These are phyloP conservation scores for Tenthredo livida DNA, from an alignment of 2,888 invertebrate genomes.

Conservation along the genomic window DNA sequence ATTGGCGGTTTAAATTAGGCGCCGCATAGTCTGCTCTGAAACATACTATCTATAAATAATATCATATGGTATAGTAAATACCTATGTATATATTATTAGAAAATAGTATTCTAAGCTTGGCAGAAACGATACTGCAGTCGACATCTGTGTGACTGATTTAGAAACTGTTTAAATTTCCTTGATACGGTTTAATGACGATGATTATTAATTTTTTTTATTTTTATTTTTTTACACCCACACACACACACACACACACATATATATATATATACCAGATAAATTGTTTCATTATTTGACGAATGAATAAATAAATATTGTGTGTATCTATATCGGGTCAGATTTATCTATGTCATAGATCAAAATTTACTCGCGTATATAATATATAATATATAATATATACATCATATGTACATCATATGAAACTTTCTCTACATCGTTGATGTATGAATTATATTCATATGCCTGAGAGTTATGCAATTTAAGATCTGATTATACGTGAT, in stretches of 20 bases:
- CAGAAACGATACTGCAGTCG: conserved; percentile 1
- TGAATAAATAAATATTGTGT: background rate
- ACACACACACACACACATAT: too few species aligned
- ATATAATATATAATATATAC: background rate
- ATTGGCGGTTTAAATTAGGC: background rate
- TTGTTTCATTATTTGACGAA: background rate
- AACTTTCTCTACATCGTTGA: background rate
- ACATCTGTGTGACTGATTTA: conserved; percentile 19
- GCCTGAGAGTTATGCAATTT: conserved; percentile 20
- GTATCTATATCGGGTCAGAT: background rate
- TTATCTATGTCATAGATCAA: background rate
- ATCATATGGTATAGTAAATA: background rate
- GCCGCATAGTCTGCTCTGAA: background rate
- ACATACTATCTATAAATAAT: background rate
- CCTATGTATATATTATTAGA: background rate
- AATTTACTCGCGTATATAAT: background rate
- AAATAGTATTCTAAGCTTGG: background rate
- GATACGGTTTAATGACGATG: background rate
- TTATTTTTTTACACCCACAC: too few species aligned
- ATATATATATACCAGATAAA: too few species aligned
- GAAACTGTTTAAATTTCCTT: background rate
- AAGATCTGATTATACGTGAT: background rate
- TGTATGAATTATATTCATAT: background rate
- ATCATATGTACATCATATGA: too few species aligned
- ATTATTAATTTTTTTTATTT: too few species aligned